Evolutionary conservation across 2,113 vertebrate species (phyloP), one percentile per base, ranked within the genome.

Genomic region (Picathartes gymnocephalus): DNA sequence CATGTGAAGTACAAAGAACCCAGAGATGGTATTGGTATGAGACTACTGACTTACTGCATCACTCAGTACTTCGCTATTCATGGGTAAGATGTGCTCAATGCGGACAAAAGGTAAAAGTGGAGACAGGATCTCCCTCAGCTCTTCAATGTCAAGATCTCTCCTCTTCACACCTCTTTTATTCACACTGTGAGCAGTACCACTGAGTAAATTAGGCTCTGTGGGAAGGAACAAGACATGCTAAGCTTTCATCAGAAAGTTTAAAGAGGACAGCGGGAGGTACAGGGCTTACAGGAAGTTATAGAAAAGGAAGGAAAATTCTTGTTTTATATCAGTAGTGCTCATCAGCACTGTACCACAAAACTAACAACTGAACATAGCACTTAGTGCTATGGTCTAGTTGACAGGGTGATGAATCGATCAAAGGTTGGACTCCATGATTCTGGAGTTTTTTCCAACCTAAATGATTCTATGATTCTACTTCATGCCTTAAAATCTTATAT

Each of bases 141-240:
- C 99, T 96, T 99, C 99, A 17, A 99, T 96, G 71, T 99, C 99
- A 98, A 99, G 98, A 97, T 99, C 99, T 93, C 99, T 97, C 83
- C 99, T 98, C 93, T 99, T 99, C 60, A 99, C 99, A 37, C 99
- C 99, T 89, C 99, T 98, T 92, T 99, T 99, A 97, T 99, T 99
- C 95, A 99, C 99, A 60, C 99, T 99, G 96, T 99, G 99, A 86
- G 99, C 99, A 78, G 99, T 99, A 94, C 99, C 99, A 80, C 99
- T 99, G 94, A 99, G 94, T 96, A 99, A 98, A 96, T 99, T 99
- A 56, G 99, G 99, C 94, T 99, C 99, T 99, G 96, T 30, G 65
- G 94, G 87, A 96, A n/a, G 92, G 35, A 93, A 83, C 2, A 64
- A 91, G 20, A 96, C 80, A 71, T 25, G 76, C 19, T 69, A 61